Conservation (phyloP, 2,797 vertebrate species). For the Characodon lateralis region DNA sequence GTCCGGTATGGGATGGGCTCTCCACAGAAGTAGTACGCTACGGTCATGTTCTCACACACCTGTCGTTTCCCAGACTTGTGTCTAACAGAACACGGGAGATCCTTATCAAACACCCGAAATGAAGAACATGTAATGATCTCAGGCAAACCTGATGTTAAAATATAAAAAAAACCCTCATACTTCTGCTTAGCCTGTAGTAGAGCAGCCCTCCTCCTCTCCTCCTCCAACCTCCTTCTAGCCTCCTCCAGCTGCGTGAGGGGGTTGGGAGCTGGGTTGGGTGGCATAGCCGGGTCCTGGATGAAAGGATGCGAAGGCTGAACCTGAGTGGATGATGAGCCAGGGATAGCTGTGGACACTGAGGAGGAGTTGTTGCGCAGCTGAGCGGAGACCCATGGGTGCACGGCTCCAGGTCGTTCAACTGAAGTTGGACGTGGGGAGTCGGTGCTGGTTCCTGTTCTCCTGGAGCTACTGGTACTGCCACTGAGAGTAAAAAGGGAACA, state of each 20-base stretch:
- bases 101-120: not conserved
- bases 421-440: conserved; percentile 86
- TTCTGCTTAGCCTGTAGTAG: conserved; percentile 88
- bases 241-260: conserved; percentile 94
- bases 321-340: conserved; percentile 61
- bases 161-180: conserved; percentile 59
- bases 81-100: conserved; percentile 64
- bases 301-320: conserved; percentile 95
- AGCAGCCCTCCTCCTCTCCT: conserved; percentile 88
- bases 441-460: conserved; percentile 80
- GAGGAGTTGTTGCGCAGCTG: conserved; percentile 88
- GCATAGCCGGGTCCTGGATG: conserved; percentile 97
- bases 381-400: conserved; percentile 92
- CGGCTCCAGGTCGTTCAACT: conserved; percentile 87
- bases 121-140: not conserved
- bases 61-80: conserved; percentile 87
- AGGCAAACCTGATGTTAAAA: not conserved
- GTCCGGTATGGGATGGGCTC: conserved; percentile 95
- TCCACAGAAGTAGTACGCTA: conserved; percentile 95
- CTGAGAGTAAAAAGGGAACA: conserved; percentile 21
- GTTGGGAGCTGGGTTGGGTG: conserved; percentile 94
- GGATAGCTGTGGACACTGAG: conserved; percentile 55
- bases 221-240: conserved; percentile 90
- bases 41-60: conserved; percentile 89
- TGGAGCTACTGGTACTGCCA: conserved; percentile 85